Percentiles rank a stretch among this genome's conserved stretches.
phyloP scores from a whole-genome alignment of 1,140 invertebrate species.

The Liolophura sinensis region DNA sequence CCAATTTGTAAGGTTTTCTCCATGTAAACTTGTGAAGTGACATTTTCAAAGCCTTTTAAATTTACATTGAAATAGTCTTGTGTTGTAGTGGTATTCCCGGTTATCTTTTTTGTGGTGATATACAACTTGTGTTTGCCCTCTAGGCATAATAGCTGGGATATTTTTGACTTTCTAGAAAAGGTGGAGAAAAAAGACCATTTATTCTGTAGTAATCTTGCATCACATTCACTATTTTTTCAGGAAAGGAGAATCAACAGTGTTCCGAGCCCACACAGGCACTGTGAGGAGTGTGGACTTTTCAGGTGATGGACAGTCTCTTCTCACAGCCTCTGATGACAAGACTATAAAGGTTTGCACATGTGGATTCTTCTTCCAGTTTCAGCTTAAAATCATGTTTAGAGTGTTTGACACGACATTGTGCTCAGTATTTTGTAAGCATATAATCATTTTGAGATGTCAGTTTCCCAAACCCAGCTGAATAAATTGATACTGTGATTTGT shows the following conservation, averaged over 20 bases:
- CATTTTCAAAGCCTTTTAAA: too few relatives aligned
- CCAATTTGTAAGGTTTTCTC: slow-evolving; percentile 70
- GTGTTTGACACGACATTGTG: too few relatives aligned
- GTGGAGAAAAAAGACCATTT: background rate
- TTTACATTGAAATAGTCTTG: background rate
- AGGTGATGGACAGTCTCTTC: slow-evolving; percentile 72
- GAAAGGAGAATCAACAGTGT: slow-evolving; percentile 68
- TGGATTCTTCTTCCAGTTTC: too few relatives aligned
- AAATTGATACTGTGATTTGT: too few relatives aligned
- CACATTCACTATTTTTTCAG: slow-evolving; percentile 33
- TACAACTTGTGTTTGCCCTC: background rate
- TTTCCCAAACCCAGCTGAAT: too few relatives aligned
- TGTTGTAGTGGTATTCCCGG: slow-evolving; percentile 1
- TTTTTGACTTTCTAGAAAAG: too few relatives aligned
- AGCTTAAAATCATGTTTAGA: too few relatives aligned
- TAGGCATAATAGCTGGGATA: background rate
- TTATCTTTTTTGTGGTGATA: background rate
- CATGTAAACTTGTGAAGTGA: too few relatives aligned
- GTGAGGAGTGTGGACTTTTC: slow-evolving; percentile 81
- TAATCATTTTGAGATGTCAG: too few relatives aligned
- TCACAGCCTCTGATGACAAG: slow-evolving; percentile 89
- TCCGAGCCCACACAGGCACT: slow-evolving; percentile 76
- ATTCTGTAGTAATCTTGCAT: background rate
- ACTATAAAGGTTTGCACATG: slow-evolving; percentile 66
- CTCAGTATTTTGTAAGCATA: too few relatives aligned